Base-by-base conservation (phyloP, 2,797 vertebrate species). In the Notamacropus eugenii region DNA sequence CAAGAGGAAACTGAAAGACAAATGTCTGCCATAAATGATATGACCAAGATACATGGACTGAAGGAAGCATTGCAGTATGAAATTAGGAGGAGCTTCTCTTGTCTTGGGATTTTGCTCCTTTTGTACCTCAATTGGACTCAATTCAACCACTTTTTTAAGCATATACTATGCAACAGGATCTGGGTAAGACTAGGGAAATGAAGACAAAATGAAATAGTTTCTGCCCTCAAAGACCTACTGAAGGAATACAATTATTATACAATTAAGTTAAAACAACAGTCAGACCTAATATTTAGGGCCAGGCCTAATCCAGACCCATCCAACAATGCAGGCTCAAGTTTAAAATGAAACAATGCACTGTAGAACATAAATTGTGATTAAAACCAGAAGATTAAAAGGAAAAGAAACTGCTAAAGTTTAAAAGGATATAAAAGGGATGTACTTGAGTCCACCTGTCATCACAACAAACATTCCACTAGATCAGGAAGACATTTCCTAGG, bases 1-100 rank as follows among this genome's bases (percentile, higher is more conserved):
- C 97, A 97, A 94, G 57, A 96, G 96, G 96, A 97, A 92, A 62
- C 90, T 96, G 96, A 98, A 97, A 98, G 98, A 98, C 93, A 97
- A 98, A 97, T 97, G 97, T 92, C 74, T 96, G 96, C 96, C 92
- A 97, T 97, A 97, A 97, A 97, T 97, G 55, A 74, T 74, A 59
- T 97, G 97, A 97, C 96, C 97, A 97, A 97, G 97, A 96, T 92
- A 55, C 96, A 98, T 97, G 97, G 34, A 74, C 92, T 95, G 27
- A 82, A 67, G 91, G 93, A 93, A 93, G 90, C 92, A 29, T 12
- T 28, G 12, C 13, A 55, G 67, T 67, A n/a, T n/a, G 55, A 91
- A 96, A 87, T 34, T 24, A 0, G 54, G 31, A 59, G 92, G 19
- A 58, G 34, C 13, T 96, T 74, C 74, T n/a, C 0, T 4, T 59